Percentiles rank a stretch among this genome's conserved stretches.
Evolutionary conservation across 2,113 vertebrate species (phyloP).

Genomic region (Trichechus manatus): DNA sequence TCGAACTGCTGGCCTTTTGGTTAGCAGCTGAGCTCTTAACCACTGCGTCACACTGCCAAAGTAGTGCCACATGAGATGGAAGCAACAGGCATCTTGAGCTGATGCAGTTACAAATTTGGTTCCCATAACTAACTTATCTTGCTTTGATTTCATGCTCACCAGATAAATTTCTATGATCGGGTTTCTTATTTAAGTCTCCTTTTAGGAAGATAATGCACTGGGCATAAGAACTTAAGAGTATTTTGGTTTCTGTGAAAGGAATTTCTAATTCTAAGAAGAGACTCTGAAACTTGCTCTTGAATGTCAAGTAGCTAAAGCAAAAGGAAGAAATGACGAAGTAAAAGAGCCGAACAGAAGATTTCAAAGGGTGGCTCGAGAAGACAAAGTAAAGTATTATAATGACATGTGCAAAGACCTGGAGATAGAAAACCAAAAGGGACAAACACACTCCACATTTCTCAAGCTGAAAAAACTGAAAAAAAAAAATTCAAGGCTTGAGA

Average conservation of each 20-base stretch:
- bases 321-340: too few relatives aligned
- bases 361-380: too few relatives aligned
- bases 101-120: not conserved
- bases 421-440: too few relatives aligned
- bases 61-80: not conserved
- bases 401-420: too few relatives aligned
- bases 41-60: not conserved
- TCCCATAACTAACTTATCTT: not conserved
- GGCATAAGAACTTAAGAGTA: not conserved
- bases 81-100: not conserved
- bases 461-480: too few relatives aligned
- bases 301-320: too few relatives aligned
- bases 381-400: too few relatives aligned
- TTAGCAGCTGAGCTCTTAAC: not conserved
- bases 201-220: not conserved
- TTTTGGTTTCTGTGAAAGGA: not conserved
- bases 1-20: not conserved
- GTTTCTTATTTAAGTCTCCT: constrained; percentile 6
- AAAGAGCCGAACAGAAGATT: too few relatives aligned
- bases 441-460: too few relatives aligned
- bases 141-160: not conserved
- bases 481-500: too few relatives aligned
- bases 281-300: too few relatives aligned
- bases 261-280: not conserved
- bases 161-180: not conserved